These are phyloP conservation scores for Diarsia rubi DNA, from an alignment of 2,888 invertebrate genomes.

Conservation along the genomic window DNA sequence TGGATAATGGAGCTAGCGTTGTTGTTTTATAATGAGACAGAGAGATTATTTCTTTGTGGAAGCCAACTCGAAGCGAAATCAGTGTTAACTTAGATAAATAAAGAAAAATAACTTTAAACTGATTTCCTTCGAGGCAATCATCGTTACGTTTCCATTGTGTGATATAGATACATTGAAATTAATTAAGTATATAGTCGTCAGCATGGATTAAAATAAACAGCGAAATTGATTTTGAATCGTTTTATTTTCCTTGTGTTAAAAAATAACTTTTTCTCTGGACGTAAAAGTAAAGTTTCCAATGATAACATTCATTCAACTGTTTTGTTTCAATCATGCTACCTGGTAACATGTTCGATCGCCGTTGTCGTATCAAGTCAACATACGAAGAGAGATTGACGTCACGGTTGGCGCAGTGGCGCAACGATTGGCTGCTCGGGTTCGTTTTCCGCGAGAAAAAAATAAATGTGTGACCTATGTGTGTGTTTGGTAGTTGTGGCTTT, in stretches of 20 bases:
- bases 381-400: background rate
- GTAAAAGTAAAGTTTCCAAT: background rate
- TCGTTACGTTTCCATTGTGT: conserved; percentile 87
- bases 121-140: conserved; percentile 72
- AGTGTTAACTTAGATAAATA: conserved; percentile 54
- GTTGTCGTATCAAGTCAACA: background rate
- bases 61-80: conserved; percentile 70
- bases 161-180: conserved; percentile 89
- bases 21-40: conserved; percentile 86
- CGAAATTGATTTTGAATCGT: conserved; percentile 75
- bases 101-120: conserved; percentile 64
- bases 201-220: conserved; percentile 88
- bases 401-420: too few species aligned
- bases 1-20: conserved; percentile 87
- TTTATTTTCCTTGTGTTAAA: conserved; percentile 55
- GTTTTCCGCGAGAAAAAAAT: too few species aligned
- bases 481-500: too few species aligned
- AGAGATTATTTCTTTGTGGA: conserved; percentile 83
- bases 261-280: background rate
- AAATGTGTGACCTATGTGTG: too few species aligned
- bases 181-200: conserved; percentile 88
- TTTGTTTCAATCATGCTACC: too few species aligned
- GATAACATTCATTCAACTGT: background rate
- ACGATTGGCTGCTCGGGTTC: too few species aligned
- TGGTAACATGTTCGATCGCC: too few species aligned